These are phyloP conservation scores for Procambarus virginalis DNA, from an alignment of 1,140 invertebrate species.

Conservation along the genomic window DNA sequence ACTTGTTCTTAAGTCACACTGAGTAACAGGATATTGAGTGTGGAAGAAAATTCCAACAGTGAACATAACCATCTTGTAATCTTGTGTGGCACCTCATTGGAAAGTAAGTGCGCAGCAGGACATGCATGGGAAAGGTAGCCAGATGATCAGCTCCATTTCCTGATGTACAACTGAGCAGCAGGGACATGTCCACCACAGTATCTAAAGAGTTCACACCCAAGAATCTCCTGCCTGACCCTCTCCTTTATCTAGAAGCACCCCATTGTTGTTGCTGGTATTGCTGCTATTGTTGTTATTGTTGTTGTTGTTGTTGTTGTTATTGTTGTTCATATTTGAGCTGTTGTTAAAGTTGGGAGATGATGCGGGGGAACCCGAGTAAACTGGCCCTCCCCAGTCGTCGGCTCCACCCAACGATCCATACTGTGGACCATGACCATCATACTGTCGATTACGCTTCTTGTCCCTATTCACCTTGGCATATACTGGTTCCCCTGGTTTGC, in stretches of 20 bases:
- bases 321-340: slow-evolving; percentile 34
- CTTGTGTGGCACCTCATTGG: slow-evolving; percentile 13
- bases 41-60: slow-evolving; percentile 7
- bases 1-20: slow-evolving; percentile 21
- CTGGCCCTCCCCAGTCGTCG: slow-evolving; percentile 52
- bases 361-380: slow-evolving; percentile 42
- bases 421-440: slow-evolving; percentile 50
- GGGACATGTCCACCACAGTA: not conserved
- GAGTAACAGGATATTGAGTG: slow-evolving; percentile 24
- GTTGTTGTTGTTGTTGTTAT: slow-evolving; percentile 59
- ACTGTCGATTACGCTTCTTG: slow-evolving; percentile 77
- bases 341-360: slow-evolving; percentile 53
- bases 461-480: slow-evolving; percentile 88
- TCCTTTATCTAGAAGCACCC: slow-evolving; percentile 39
- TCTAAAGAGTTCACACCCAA: slow-evolving; percentile 49
- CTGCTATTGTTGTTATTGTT: slow-evolving; percentile 52
- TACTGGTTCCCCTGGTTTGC: slow-evolving; percentile 82
- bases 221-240: slow-evolving; percentile 67
- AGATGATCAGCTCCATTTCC: not conserved
- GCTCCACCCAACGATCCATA: slow-evolving; percentile 52
- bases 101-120: slow-evolving; percentile 28
- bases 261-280: slow-evolving; percentile 56
- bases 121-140: not conserved
- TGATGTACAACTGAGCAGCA: not conserved
- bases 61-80: slow-evolving; percentile 29